A percentile compares a stretch with the other conserved stretches of the same genome.
Evolutionary conservation across 2,797 vertebrate genomes (phyloP).

Genomic region (Nyctibius grandis): DNA sequence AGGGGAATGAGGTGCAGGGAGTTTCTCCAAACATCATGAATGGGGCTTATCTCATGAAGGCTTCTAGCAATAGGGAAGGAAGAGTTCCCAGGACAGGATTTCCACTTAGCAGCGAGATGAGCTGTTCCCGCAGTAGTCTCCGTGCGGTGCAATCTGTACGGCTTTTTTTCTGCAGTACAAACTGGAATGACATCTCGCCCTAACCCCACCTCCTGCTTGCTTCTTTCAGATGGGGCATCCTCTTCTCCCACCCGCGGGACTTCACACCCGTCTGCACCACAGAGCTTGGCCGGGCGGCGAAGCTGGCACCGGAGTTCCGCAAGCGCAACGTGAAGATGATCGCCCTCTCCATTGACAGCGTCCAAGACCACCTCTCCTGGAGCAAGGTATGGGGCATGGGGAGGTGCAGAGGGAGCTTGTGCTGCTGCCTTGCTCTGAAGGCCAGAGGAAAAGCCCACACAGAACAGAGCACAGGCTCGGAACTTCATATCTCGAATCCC

Average conservation of each 20-base stretch:
- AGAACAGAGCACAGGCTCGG: neutral
- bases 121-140: neutral
- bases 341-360: conserved; percentile 90
- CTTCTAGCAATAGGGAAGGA: neutral
- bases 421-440: neutral
- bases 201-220: neutral
- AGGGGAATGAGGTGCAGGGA: fast-evolving
- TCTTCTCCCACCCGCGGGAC: conserved; percentile 95
- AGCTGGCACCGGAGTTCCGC: conserved; percentile 83
- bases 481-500: neutral
- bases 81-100: neutral
- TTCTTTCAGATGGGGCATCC: conserved; percentile 88
- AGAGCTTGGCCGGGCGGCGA: conserved; percentile 87
- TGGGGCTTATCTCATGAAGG: neutral
- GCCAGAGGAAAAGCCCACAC: neutral
- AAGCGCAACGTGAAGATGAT: conserved; percentile 93
- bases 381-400: conserved; percentile 80
- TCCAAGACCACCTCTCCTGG: conserved; percentile 90
- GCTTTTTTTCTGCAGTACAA: neutral
- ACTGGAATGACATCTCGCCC: fast-evolving
- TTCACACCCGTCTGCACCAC: conserved; percentile 98
- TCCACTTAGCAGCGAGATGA: neutral
- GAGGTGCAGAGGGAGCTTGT: neutral
- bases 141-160: fast-evolving
- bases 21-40: neutral